Evolutionary conservation across 2,797 vertebrate species (phyloP).

Genomic region (Anomalospiza imberbis): DNA sequence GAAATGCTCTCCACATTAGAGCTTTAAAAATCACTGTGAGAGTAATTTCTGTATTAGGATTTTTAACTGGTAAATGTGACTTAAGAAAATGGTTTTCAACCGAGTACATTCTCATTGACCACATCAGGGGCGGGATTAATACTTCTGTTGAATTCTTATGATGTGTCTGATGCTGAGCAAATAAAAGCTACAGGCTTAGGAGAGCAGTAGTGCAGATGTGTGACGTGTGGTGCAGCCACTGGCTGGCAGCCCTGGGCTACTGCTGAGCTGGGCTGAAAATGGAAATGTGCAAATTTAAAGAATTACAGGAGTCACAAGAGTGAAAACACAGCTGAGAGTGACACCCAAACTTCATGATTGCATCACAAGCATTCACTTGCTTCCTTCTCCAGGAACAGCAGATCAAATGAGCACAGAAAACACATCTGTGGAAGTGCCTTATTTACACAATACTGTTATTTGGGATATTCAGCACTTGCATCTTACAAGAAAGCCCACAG

Average conservation of each 20-base stretch:
- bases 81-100: background rate
- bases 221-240: background rate
- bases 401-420: background rate
- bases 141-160: background rate
- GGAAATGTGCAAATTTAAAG: background rate
- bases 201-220: background rate
- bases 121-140: background rate
- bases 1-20: background rate
- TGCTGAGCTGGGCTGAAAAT: background rate
- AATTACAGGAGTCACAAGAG: background rate
- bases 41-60: background rate
- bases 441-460: background rate
- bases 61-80: background rate
- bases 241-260: background rate
- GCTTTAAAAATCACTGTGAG: background rate
- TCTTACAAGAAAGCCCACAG: background rate
- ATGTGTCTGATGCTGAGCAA: background rate
- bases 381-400: background rate
- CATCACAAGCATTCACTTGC: background rate
- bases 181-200: background rate
- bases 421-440: background rate
- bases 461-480: background rate
- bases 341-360: background rate
- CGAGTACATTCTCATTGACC: background rate
- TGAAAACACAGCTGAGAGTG: background rate